Base-by-base conservation (phyloP, 2,888 invertebrate species). In the Zaprionus lineosus region DNA sequence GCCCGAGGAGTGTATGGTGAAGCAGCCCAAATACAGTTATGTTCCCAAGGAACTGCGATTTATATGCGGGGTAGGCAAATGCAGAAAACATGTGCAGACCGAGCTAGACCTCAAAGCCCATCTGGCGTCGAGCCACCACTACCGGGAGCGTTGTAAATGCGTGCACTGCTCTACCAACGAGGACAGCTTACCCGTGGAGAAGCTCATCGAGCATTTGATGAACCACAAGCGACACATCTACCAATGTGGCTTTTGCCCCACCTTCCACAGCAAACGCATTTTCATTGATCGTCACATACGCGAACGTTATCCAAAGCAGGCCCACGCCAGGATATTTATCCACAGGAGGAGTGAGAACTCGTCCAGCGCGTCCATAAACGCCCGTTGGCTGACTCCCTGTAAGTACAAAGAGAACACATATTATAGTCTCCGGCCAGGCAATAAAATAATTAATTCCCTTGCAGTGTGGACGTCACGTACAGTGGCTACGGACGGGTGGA, bases 171-270 rank as follows among this genome's bases (percentile, higher is more conserved):
- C 0, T 0, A 0, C 0, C n/a, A 11, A 6, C 2, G 29, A 28
- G 1, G n/a, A 2, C 0, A 1, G 7, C 0, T 1, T 7, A 7
- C 2, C 2, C 0, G 1, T 52, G 1, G 59, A 66, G 0, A 53
- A 36, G 34, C 92, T 96, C 52, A 88, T 94, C 7, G 91, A 92
- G 40, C 97, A 97, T 89, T 91, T 96, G 58, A 93, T 93, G 83
- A 92, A 94, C 90, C 96, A 97, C 89, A 95, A 95, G 65, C 90
- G 91, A 3, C 91, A 92, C 55, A 89, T 97, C 24, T 95, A 93
- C 88, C 94, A 94, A 72, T 97, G 96, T 88, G 92, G 93, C 0
- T 90, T 91, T 59, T 96, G 96, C 83, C 86, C 91, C 24, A 93
- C 93, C 86, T 91, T 93, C 68, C 94, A 95, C 87, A 92, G 92